Evolutionary conservation across 2,113 vertebrate species (phyloP), one percentile per base, ranked within the genome.

Genomic region (Seriola aureovittata): DNA sequence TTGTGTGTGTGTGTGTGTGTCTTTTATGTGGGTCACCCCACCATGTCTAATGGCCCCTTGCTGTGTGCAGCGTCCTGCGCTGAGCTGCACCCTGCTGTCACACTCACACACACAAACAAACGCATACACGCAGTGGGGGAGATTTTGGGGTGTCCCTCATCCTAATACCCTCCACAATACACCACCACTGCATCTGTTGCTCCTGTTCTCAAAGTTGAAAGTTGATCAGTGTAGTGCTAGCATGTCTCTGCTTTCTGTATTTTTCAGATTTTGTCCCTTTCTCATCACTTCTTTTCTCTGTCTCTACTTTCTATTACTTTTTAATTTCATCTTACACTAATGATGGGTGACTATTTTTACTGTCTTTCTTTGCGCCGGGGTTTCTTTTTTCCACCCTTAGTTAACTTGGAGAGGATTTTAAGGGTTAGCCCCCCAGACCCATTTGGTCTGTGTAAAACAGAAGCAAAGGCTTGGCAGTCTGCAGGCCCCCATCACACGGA

Each of bases 11-110:
- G 71, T 72, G 85, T 58, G 76, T 36, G 34, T 36, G 86, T 91
- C 94, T 95, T 95, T 96, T 91, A 96, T 93, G 95, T 95, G 91
- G 94, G 93, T 95, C 95, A 96, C 93, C 93, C 92, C 94, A 95
- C 94, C 95, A 95, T 96, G 95, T 94, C 95, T 96, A 96, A 95
- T 96, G 94, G 92, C 94, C 92, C 95, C 95, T 93, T 73, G 93
- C 95, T 95, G 95, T 82, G 95, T 92, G 91, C 85, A 78, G 94
- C 94, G 94, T 95, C 94, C 93, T 93, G 89, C 76, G 85, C 94
- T 93, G 90, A 95, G 91, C 93, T 92, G 91, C 93, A 91, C 93
- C 92, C 93, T 64, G 91, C 92, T 92, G 91, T 91, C 92, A 90
- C 89, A 87, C 93, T 77, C 89, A 82, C 87, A 89, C 89, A 92